Evolutionary conservation across 2,113 vertebrate genomes (phyloP), one percentile per base, ranked within the genome.

Genomic region (Nyctereutes procyonoides): DNA sequence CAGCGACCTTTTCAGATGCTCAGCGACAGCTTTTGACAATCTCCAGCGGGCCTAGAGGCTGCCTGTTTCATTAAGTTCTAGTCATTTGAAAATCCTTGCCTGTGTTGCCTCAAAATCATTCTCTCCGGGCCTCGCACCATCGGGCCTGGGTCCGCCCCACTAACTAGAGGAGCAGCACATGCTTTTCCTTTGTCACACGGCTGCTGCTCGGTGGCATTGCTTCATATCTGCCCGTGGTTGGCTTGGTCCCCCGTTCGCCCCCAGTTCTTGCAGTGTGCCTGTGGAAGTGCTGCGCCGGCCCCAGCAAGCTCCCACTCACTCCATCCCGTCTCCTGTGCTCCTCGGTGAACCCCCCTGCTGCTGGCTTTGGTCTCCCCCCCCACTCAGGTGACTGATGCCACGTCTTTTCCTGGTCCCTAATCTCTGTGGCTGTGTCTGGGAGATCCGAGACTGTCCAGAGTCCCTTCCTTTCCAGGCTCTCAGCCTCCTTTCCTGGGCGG

Each of bases 381-480:
- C 17, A 67, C 4, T 12, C 8, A 24, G 74, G 0, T 55, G 56
- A 43, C 3, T 0, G 2, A 51, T 7, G 35, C 12, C 2, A 0
- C 19, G 43, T 55, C 43, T 15, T 43, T 26, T 38, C 53, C 51
- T 32, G 2, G 53, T 62, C 35, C 63, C 48, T 19, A 8, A 32
- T 24, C 60, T 51, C 71, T 32, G 5, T 1, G 14, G 17, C 15
- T 15, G 26, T n/a, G 2, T 4, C 58, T 16, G 1, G 43, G 56
- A 48, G 58, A 38, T 43, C 51, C 3, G n/a, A 51, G 28, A 16
- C 12, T 14, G 26, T 12, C 88, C 19, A 15, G 12, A 19, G 62
- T 20, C 56, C 58, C 63, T 74, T 9, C 24, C 95, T 92, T 76
- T 4, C 69, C 53, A 24, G 56, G 0, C 0, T 28, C 48, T 43